Evolutionary conservation across 2,113 vertebrate species (phyloP).

Genomic region (Tringa solitaria): DNA sequence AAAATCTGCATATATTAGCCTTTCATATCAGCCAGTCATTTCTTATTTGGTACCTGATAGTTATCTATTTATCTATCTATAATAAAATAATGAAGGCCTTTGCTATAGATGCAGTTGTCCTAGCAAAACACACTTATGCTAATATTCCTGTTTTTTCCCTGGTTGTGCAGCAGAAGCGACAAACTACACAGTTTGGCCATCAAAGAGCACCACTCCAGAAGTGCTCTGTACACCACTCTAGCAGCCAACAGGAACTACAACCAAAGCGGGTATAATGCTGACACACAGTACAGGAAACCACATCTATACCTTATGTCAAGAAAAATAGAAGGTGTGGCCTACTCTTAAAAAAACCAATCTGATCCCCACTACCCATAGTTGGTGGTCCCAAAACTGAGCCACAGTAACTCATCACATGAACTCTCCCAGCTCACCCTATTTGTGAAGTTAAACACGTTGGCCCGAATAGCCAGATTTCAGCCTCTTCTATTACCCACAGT

Average conservation of each 20-base stretch:
- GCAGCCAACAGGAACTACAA: background rate
- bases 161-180: background rate
- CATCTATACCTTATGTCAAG: background rate
- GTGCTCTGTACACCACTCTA: background rate
- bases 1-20: background rate
- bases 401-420: fast-evolving
- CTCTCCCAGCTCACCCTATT: background rate
- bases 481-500: background rate
- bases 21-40: background rate
- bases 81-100: background rate
- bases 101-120: background rate
- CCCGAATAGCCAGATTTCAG: background rate
- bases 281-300: background rate
- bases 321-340: background rate
- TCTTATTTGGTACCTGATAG: background rate
- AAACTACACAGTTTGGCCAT: background rate
- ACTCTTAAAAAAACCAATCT: background rate
- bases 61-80: background rate
- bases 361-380: background rate
- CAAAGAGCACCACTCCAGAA: background rate
- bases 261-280: background rate
- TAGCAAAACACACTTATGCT: background rate
- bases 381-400: background rate
- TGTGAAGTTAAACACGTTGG: background rate
- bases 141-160: background rate